Conservation (phyloP, 2,797 vertebrate genomes). For the Thalassophryne amazonica region DNA sequence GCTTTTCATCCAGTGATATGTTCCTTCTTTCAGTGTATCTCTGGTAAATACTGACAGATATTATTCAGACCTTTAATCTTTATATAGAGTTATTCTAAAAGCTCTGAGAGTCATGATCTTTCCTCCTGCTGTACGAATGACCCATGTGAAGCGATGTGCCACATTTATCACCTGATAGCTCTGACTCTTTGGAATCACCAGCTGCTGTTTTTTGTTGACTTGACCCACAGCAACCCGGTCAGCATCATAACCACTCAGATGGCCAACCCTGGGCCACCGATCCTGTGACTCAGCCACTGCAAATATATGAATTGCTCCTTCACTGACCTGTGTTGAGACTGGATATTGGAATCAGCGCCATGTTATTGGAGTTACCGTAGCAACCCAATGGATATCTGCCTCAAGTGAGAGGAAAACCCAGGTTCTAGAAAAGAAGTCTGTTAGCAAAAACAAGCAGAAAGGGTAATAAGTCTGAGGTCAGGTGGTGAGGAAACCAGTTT, state of each 20-base stretch:
- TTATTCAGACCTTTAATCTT: too few relatives aligned
- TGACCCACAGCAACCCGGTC: conserved; percentile 4
- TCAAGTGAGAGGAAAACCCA: conserved; percentile 30
- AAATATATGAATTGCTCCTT: conserved; percentile 13
- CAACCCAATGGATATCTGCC: conserved; percentile 55
- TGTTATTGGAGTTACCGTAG: conserved; percentile 58
- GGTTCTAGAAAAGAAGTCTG: conserved; percentile 3
- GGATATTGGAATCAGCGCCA: conserved; percentile 20
- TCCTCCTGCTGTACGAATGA: neutral
- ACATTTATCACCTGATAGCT: conserved; percentile 26
- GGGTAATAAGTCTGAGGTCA: neutral
- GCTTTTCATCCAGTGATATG: too few relatives aligned
- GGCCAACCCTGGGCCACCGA: neutral
- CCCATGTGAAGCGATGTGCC: neutral
- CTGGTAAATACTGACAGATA: too few relatives aligned
- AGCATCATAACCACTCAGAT: neutral
- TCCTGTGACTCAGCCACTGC: neutral
- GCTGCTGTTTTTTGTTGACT: neutral
- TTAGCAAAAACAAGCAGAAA: neutral
- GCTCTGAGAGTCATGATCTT: neutral
- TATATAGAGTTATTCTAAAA: too few relatives aligned
- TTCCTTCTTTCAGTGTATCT: too few relatives aligned
- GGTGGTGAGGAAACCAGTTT: neutral
- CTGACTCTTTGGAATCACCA: conserved; percentile 21
- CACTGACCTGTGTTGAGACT: conserved; percentile 20